phyloP scores from a whole-genome alignment of 2,113 vertebrate genomes.

The Cryptomyrus ogoouensis region DNA sequence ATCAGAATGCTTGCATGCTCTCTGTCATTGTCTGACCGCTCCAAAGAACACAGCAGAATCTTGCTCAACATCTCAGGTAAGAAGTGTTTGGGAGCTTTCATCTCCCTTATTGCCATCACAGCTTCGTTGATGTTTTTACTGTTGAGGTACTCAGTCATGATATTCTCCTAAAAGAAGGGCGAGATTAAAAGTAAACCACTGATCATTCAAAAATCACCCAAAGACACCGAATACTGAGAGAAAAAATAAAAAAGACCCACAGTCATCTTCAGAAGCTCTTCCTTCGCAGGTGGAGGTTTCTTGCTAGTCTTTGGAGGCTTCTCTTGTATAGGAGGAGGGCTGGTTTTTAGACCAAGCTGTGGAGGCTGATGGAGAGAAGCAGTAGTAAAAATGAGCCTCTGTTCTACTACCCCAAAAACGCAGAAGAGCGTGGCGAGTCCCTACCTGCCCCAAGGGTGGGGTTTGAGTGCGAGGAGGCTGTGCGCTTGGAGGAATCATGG shows the following conservation, averaged over 20 bases:
- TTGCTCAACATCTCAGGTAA: constrained; percentile 94
- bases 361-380: constrained; percentile 64
- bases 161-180: constrained; percentile 65
- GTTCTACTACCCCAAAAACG: too few species aligned
- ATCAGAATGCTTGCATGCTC: constrained; percentile 90
- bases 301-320: constrained; percentile 93
- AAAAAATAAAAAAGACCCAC: constrained; percentile 48
- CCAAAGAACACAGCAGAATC: constrained; percentile 84
- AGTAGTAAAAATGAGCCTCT: neutral
- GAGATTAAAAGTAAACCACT: neutral
- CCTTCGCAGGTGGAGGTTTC: constrained; percentile 88
- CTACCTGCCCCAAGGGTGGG: constrained; percentile 93
- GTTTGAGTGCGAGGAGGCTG: constrained; percentile 94
- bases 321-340: constrained; percentile 96
- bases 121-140: constrained; percentile 83
- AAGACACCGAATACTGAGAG: neutral
- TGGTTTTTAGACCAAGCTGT: constrained; percentile 98
- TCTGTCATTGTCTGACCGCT: constrained; percentile 87
- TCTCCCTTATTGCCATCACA: constrained; percentile 79
- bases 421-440: neutral
- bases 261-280: constrained; percentile 91
- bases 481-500: constrained; percentile 93
- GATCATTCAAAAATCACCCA: neutral
- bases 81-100: constrained; percentile 94
- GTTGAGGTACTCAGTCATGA: constrained; percentile 85